phyloP scores from a whole-genome alignment of 2,797 vertebrate species.

The Otus scops region DNA sequence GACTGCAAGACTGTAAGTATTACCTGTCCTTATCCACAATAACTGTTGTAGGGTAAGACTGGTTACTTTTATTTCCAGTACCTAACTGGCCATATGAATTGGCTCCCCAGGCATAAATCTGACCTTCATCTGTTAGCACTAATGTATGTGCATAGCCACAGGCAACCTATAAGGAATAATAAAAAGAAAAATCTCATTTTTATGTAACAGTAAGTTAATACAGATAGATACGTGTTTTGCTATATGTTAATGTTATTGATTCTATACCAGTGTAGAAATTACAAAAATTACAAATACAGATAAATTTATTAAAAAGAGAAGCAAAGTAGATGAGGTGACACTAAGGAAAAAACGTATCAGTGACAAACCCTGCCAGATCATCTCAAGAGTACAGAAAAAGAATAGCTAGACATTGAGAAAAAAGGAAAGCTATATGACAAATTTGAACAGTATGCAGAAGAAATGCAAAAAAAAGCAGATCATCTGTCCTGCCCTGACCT shows the following conservation, averaged over 20 bases:
- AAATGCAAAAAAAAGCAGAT: background rate
- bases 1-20: conserved; percentile 39
- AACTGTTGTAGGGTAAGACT: conserved; percentile 88
- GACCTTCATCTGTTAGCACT: conserved; percentile 93
- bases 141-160: conserved; percentile 97
- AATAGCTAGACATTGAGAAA: background rate
- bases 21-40: conserved; percentile 94
- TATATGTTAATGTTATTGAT: background rate
- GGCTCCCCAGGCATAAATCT: conserved; percentile 95
- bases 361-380: background rate
- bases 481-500: background rate
- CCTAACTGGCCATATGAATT: conserved; percentile 97
- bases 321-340: background rate
- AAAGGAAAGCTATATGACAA: background rate
- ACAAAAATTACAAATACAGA: background rate
- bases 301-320: background rate
- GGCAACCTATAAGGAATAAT: conserved; percentile 80
- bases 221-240: background rate
- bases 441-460: background rate
- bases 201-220: background rate
- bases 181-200: conserved; percentile 5
- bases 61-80: conserved; percentile 97
- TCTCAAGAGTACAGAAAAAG: background rate
- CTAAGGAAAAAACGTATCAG: background rate
- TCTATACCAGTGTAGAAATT: background rate